Evolutionary conservation across 2,113 vertebrate genomes (phyloP), one percentile per base, ranked within the genome.

Genomic region (Oreocharis arfaki): DNA sequence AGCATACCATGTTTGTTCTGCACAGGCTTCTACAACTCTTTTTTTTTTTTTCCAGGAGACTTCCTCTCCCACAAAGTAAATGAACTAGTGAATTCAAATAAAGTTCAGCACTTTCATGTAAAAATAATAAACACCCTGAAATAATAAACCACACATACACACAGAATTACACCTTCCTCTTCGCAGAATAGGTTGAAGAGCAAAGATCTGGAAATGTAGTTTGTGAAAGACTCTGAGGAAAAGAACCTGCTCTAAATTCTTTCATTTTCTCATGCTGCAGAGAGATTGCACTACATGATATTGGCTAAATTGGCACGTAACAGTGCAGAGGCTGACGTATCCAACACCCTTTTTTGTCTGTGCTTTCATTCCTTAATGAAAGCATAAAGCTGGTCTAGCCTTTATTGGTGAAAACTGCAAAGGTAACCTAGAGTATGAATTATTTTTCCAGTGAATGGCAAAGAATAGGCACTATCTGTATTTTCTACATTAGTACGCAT

Each of bases 281-380:
- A 83, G 70, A 68, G 64, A 49, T 86, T 57, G 78, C 64, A 61
- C 50, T 69, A 73, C n/a, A 76, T 53, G 75, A 44, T 75, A 83
- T 44, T 92, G 81, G 73, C 60, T 94, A 87, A 95, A 92, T 63
- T 73, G 76, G 75, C 85, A 92, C 17, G 21, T 81, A 83, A 93
- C 56, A 67, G 73, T 87, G 82, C 81, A 93, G 78, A 46, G 75
- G 73, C 75, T 96, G 88, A 87, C 0, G 20, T 60, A 42, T 39
- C 37, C 63, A 87, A 70, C 37, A 81, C 42, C 12, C 42, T 37
- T 94, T 87, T 89, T 59, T 16, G 13, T 56, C 81, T 79, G 57
- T 83, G 60, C 65, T 92, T 92, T 92, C 91, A 53, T 50, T 89
- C 59, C 35, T 84, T 56, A 86, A 84, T 70, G 82, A 77, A 80